phyloP scores from a whole-genome alignment of 2,888 invertebrate genomes.

The Cremastobaeus sp. region DNA sequence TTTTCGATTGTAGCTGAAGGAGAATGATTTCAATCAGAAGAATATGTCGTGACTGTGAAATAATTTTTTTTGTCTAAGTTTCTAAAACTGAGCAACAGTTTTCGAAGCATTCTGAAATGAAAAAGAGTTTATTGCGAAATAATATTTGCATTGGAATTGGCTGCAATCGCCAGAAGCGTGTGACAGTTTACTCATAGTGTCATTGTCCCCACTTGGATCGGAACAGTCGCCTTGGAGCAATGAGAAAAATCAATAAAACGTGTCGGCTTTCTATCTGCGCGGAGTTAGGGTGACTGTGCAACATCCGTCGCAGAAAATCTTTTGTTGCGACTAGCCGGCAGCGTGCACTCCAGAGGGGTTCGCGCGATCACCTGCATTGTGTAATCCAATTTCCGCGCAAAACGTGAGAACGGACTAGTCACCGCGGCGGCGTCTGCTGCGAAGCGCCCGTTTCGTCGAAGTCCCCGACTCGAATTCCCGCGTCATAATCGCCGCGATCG shows the following conservation, averaged over 20 bases:
- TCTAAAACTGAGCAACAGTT: no score
- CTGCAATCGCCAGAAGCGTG: conserved; percentile 44
- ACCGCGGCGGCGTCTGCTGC: not conserved
- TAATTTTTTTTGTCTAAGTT: no score
- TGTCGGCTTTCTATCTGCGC: conserved; percentile 53
- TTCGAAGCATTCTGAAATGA: no score
- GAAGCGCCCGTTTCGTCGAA: no score
- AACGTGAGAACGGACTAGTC: conserved; percentile 36
- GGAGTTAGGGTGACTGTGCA: conserved; percentile 53
- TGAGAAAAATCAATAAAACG: conserved; percentile 59
- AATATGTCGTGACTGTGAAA: no score
- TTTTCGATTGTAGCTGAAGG: no score
- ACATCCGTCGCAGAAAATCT: conserved; percentile 56
- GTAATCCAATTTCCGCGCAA: conserved; percentile 25
- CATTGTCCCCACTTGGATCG: conserved; percentile 42
- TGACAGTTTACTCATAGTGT: conserved; percentile 49
- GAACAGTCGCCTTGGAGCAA: conserved; percentile 47
- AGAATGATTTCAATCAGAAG: no score
- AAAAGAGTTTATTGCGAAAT: no score
- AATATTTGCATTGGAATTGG: no score
- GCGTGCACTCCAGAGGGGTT: conserved; percentile 28
- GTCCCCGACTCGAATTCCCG: no score
- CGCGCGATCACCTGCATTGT: conserved; percentile 39
- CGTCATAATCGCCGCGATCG: conserved; percentile 43
- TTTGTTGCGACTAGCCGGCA: conserved; percentile 44